These are phyloP conservation scores for Morpho deidamia DNA, from an alignment of 2,888 invertebrate genomes.

Conservation along the genomic window DNA sequence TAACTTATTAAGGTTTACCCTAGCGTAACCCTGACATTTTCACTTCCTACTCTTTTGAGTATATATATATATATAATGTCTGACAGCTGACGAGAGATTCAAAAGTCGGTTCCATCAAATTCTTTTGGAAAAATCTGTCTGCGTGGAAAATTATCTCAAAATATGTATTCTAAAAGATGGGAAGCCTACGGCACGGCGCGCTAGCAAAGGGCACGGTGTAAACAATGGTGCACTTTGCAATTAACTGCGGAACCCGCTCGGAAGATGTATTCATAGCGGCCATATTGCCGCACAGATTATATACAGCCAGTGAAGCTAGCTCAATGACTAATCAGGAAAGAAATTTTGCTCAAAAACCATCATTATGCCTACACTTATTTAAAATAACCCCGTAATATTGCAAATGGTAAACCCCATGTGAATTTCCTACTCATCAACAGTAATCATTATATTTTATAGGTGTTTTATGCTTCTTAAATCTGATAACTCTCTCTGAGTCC, in stretches of 20 bases:
- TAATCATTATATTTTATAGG: no score
- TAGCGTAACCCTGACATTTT: background rate
- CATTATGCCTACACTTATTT: background rate
- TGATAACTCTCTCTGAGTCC: no score
- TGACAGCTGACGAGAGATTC: constrained; percentile 21
- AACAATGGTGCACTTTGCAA: constrained; percentile 65
- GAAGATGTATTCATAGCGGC: constrained; percentile 22
- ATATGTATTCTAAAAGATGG: constrained; percentile 27
- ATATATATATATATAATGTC: constrained; percentile 19
- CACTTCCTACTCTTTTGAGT: constrained; percentile 14
- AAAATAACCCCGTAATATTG: background rate
- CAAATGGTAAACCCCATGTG: background rate
- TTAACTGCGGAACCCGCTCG: constrained; percentile 49
- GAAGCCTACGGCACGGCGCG: constrained; percentile 24
- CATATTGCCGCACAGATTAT: constrained; percentile 17
- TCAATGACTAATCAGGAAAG: constrained; percentile 18
- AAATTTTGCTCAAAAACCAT: constrained; percentile 3
- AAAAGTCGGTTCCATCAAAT: constrained; percentile 22
- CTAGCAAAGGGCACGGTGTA: constrained; percentile 40
- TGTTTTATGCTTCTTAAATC: no score
- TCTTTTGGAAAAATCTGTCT: constrained; percentile 26
- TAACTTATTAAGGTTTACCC: background rate
- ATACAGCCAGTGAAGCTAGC: constrained; percentile 9
- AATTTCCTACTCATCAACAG: no score
- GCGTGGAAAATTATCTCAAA: constrained; percentile 26